Percentiles rank a stretch among this genome's conserved stretches.
phyloP scores from a whole-genome alignment of 2,797 vertebrate genomes.

The Erethizon dorsatum region DNA sequence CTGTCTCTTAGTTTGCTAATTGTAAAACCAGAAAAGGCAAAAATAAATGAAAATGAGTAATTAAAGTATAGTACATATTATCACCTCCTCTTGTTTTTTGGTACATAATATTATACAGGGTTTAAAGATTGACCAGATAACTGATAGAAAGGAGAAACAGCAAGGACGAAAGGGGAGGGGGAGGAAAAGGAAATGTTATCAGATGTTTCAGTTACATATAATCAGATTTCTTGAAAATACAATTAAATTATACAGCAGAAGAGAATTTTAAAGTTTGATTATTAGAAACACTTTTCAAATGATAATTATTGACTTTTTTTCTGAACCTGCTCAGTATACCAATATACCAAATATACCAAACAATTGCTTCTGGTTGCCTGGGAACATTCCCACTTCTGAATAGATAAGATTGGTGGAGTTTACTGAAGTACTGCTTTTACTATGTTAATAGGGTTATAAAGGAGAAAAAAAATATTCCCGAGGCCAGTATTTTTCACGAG shows the following conservation, averaged over 20 bases:
- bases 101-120: neutral
- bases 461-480: slow-evolving; percentile 31
- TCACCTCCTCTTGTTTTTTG: neutral
- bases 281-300: slow-evolving; percentile 32
- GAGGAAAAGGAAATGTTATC: neutral
- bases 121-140: slow-evolving; percentile 25
- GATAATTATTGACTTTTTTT: slow-evolving; percentile 35
- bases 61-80: neutral
- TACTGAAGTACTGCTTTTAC: neutral
- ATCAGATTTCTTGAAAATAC: neutral
- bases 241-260: slow-evolving; percentile 11
- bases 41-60: neutral
- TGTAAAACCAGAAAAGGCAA: neutral
- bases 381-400: neutral
- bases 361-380: slow-evolving; percentile 5
- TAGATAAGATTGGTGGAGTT: neutral
- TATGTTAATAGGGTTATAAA: slow-evolving; percentile 64
- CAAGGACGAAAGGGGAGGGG: accelerated
- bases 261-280: slow-evolving; percentile 33
- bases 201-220: neutral
- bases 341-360: neutral
- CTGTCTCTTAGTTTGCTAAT: neutral
- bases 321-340: neutral
- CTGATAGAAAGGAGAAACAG: neutral
- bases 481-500: slow-evolving; percentile 19